Evolutionary conservation across 35 echinoderm and acorn worm genomes (phyloP).

Genomic region (Eucidaris tribuloides): DNA sequence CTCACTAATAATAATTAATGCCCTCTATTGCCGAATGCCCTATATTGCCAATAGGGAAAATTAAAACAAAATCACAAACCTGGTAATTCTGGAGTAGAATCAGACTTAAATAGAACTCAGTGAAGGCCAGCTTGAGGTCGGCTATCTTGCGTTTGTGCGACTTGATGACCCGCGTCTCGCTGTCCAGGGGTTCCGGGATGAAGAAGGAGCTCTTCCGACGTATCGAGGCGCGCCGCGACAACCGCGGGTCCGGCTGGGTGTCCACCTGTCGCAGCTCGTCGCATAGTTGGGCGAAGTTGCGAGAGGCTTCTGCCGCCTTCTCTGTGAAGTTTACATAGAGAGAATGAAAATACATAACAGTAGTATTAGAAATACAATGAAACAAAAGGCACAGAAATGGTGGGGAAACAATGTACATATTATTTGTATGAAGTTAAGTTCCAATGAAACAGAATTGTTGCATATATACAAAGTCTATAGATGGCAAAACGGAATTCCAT

Average conservation of each 20-base stretch:
- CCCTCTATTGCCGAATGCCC: too few species aligned
- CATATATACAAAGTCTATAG: too few species aligned
- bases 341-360: too few species aligned
- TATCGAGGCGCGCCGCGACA: neutral
- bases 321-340: slow-evolving; percentile 57
- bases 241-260: slow-evolving; percentile 24
- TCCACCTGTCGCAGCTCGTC: slow-evolving; percentile 91
- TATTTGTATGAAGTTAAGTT: too few species aligned
- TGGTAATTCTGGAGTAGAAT: slow-evolving; percentile 95
- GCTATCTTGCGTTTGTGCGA: slow-evolving; percentile 66
- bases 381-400: too few species aligned
- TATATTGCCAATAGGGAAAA: too few species aligned
- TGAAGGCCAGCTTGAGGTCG: slow-evolving; percentile 96
- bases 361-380: too few species aligned
- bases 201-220: slow-evolving; percentile 74
- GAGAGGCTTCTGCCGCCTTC: slow-evolving; percentile 81
- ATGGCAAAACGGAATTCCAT: too few species aligned
- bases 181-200: slow-evolving; percentile 37
- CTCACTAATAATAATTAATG: too few species aligned
- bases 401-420: too few species aligned
- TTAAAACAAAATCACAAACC: slow-evolving; percentile 30
- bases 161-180: slow-evolving; percentile 46
- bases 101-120: slow-evolving; percentile 92
- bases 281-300: slow-evolving; percentile 79
- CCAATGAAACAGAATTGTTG: too few species aligned